Evolutionary conservation across 2,797 vertebrate genomes (phyloP).

Genomic region (Spinibarbus caldwelli): DNA sequence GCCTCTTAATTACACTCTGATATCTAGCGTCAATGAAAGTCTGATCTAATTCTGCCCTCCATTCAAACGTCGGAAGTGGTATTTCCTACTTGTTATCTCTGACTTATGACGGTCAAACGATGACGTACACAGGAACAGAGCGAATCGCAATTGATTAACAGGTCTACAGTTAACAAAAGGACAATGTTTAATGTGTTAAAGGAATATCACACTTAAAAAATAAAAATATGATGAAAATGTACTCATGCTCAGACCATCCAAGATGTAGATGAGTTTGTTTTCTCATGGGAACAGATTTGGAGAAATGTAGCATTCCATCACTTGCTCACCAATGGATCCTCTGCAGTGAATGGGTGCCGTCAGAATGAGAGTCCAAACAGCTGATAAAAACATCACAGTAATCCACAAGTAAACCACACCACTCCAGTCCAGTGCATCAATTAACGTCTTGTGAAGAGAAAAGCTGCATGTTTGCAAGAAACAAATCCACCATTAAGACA

Average conservation of each 20-base stretch:
- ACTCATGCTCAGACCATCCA: too few relatives aligned
- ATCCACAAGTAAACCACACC: not conserved
- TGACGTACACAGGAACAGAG: not conserved
- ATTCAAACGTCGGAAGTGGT: not conserved
- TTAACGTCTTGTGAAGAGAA: not conserved
- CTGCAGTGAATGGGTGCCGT: not conserved
- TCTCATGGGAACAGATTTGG: not conserved
- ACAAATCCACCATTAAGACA: not conserved
- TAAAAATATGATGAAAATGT: too few relatives aligned
- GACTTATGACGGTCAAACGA: not conserved
- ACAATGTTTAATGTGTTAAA: not conserved
- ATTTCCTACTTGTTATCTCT: not conserved
- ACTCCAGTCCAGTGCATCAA: not conserved
- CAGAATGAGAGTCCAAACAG: too few relatives aligned
- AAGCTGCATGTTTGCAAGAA: not conserved
- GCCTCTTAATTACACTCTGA: constrained; percentile 14
- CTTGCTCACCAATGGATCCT: not conserved
- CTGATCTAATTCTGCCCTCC: constrained; percentile 11
- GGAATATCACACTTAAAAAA: not conserved
- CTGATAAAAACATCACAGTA: not conserved
- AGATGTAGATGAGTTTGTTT: too few relatives aligned
- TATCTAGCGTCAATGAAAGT: constrained; percentile 13
- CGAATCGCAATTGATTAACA: not conserved
- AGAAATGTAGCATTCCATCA: not conserved
- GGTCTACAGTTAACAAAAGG: not conserved